A percentile compares a stretch with the other conserved stretches of the same genome.
Evolutionary conservation across 1,140 invertebrate genomes (phyloP).

Genomic region (Protaetia brevitarsis): DNA sequence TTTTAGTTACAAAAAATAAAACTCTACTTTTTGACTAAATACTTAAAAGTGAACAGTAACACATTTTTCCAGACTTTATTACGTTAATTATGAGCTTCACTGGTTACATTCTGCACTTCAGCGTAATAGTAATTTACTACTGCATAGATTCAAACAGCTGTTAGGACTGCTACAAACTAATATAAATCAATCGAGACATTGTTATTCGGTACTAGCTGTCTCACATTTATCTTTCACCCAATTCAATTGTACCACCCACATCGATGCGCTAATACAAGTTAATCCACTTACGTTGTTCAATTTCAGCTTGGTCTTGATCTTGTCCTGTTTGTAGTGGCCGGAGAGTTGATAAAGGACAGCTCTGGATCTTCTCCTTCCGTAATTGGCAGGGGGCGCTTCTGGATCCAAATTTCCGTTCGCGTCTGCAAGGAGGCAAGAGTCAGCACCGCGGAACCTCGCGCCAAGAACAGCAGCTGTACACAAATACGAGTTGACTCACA

Average conservation of each 20-base stretch:
- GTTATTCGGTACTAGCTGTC: too few species aligned
- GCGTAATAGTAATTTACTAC: too few species aligned
- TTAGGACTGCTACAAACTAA: too few species aligned
- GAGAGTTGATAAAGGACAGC: slow-evolving; percentile 95
- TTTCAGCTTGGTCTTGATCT: slow-evolving; percentile 90
- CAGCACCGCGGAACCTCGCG: slow-evolving; percentile 63
- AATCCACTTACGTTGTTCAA: slow-evolving; percentile 83
- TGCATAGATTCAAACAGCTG: too few species aligned
- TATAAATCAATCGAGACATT: too few species aligned
- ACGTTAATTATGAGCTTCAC: too few species aligned
- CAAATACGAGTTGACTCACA: slow-evolving; percentile 35
- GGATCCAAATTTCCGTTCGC: slow-evolving; percentile 76
- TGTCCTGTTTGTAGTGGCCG: slow-evolving; percentile 91
- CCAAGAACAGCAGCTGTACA: slow-evolving; percentile 66
- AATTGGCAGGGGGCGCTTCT: slow-evolving; percentile 83
- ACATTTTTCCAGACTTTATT: too few species aligned
- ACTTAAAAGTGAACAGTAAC: too few species aligned
- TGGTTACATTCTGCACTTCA: too few species aligned
- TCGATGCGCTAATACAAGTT: background rate
- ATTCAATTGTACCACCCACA: background rate
- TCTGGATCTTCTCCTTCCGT: slow-evolving; percentile 84
- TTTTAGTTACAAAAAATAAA: too few species aligned
- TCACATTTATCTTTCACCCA: too few species aligned
- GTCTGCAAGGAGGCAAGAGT: slow-evolving; percentile 70
- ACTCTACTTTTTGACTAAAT: too few species aligned